Evolutionary conservation across 2,113 vertebrate genomes (phyloP).

Genomic region (Ophiodon elongatus): DNA sequence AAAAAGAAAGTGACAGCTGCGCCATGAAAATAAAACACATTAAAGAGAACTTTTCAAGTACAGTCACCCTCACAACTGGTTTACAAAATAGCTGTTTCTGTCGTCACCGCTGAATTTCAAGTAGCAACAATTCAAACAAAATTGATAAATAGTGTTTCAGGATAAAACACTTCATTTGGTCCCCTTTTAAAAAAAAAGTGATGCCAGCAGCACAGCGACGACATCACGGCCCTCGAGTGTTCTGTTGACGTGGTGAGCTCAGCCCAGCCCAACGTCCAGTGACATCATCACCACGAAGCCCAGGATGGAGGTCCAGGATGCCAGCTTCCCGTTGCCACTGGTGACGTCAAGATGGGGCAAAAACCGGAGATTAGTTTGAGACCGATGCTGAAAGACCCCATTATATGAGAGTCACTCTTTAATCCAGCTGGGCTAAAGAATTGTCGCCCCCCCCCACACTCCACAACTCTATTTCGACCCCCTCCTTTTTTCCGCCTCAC

Average conservation of each 20-base stretch:
- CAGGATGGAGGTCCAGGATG: slow-evolving; percentile 93
- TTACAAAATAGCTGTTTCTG: slow-evolving; percentile 5
- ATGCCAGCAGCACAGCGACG: slow-evolving; percentile 37
- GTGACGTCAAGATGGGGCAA: neutral
- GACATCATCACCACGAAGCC: slow-evolving; percentile 99
- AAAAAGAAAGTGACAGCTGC: neutral
- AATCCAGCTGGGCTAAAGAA: neutral
- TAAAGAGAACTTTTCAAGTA: slow-evolving; percentile 39
- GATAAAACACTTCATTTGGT: slow-evolving; percentile 63
- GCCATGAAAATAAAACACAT: neutral
- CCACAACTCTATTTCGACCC: neutral
- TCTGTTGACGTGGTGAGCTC: slow-evolving; percentile 53
- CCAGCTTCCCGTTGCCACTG: slow-evolving; percentile 95
- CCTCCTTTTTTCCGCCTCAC: slow-evolving; percentile 72
- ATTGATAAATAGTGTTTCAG: slow-evolving; percentile 33
- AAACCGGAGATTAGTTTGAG: neutral
- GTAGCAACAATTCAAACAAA: slow-evolving; percentile 25
- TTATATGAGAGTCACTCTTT: neutral
- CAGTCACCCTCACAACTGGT: neutral
- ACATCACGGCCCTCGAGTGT: slow-evolving; percentile 12
- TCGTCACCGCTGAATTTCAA: slow-evolving; percentile 37
- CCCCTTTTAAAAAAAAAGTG: slow-evolving; percentile 52
- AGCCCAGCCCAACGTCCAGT: slow-evolving; percentile 94
- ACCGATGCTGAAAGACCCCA: neutral
- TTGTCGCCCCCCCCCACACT: neutral